Evolutionary conservation across 2,888 invertebrate genomes (phyloP), one percentile per base, ranked within the genome.

Genomic region (Tachystola acroxantha): DNA sequence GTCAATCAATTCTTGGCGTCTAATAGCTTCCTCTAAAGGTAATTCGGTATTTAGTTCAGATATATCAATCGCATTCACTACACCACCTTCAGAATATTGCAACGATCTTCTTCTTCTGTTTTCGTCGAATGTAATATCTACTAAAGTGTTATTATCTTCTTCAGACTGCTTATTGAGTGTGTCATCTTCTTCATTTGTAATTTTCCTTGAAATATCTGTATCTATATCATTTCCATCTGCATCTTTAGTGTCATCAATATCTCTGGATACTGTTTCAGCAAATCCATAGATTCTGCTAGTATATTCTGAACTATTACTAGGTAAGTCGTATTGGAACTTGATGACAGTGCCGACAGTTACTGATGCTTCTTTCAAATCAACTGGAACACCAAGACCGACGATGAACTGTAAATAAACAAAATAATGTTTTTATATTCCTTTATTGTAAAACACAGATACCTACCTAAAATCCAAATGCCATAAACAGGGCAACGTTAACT

Each of bases 291-390:
- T 85, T 53, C 86, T 74, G 37, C 82, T 80, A 2, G 89, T 90
- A 48, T 89, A 90, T 57, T 88, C 84, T 0, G 88, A 71, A 48
- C 89, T 88, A 56, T 92, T 92, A 36, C 88, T 89, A 4, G 92
- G 92, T 41, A 92, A 67, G 43, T 89, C 81, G 68, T 91, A 92
- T 65, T 91, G 91, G 44, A 91, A 90, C 66, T 92, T 92, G 16
- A 91, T 87, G 10, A 91, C 91, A 7, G 89, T 89, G 1, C 92
- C 92, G 22, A 91, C 84, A 9, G 91, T 90, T 4, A 92, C 89
- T 47, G 91, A 82, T 47, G 89, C 84, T 57, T 89, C 88, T 63
- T 88, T 88, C 10, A 90, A 71, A 57, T 91, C 91, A 16, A 91
- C 88, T 1, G 92, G 91, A 14, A 92, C 76, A 58, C 92, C 92